phyloP scores from a whole-genome alignment of 2,113 vertebrate genomes.

The Micromys minutus region DNA sequence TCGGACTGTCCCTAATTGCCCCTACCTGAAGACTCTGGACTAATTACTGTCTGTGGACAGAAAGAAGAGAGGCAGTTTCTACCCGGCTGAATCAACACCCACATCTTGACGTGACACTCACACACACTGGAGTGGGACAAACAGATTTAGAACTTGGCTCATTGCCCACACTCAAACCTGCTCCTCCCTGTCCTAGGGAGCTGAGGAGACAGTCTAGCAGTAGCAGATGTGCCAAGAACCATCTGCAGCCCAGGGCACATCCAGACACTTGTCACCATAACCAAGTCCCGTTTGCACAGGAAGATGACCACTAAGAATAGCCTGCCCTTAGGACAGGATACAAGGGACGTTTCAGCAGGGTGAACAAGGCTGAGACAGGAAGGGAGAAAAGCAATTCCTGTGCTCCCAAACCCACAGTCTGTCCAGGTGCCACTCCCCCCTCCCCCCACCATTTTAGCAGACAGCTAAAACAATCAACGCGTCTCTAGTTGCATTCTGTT shows the following conservation, averaged over 20 bases:
- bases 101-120: not conserved
- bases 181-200: not conserved
- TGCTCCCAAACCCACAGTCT: slow-evolving; percentile 60
- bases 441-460: slow-evolving; percentile 42
- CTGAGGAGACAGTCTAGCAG: not conserved
- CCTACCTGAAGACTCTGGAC: not conserved
- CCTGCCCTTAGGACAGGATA: slow-evolving; percentile 10
- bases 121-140: not conserved
- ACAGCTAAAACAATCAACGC: not conserved
- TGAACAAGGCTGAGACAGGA: slow-evolving; percentile 71
- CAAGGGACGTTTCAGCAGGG: not conserved
- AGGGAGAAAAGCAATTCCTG: slow-evolving; percentile 61
- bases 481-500: slow-evolving; percentile 11
- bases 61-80: not conserved
- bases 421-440: slow-evolving; percentile 63
- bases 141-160: not conserved
- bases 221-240: not conserved
- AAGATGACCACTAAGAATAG: slow-evolving; percentile 64
- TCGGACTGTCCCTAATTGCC: not conserved
- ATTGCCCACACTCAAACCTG: not conserved
- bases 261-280: not conserved
- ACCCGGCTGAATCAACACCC: not conserved
- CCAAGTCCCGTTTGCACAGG: slow-evolving; percentile 22
- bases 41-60: not conserved
- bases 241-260: not conserved